These are phyloP conservation scores for Umimayanthus kanabou DNA, from an alignment of 92 coral and sea anemone genomes.

Conservation along the genomic window DNA sequence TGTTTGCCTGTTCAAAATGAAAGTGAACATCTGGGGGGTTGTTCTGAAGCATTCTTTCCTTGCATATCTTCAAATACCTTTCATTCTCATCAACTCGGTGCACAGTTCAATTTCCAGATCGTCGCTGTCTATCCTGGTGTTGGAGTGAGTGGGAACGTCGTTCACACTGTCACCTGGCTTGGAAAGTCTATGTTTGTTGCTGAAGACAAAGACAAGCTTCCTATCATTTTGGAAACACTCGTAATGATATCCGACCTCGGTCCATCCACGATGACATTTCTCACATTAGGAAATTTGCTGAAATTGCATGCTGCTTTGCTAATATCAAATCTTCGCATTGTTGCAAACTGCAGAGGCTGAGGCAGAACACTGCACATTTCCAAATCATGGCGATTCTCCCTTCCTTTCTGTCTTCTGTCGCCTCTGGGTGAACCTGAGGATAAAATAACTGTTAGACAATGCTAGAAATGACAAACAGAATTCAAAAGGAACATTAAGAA, in stretches of 20 bases:
- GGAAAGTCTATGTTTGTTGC: not conserved
- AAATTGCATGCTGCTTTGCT: slow-evolving; percentile 38
- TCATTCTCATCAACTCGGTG: slow-evolving; percentile 37
- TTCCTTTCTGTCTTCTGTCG: slow-evolving; percentile 32
- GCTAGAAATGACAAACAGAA: not conserved
- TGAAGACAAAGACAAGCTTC: not conserved
- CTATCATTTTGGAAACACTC: not conserved
- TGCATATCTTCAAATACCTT: slow-evolving; percentile 23
- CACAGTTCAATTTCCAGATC: slow-evolving; percentile 23
- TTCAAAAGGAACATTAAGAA: not conserved
- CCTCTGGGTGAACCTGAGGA: slow-evolving; percentile 37
- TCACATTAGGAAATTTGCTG: slow-evolving; percentile 18
- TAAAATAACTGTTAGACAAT: slow-evolving; percentile 14
- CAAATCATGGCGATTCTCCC: slow-evolving; percentile 36
- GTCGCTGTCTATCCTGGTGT: not conserved
- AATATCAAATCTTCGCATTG: slow-evolving; percentile 23
- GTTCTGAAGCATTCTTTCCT: not conserved
- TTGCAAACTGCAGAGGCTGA: not conserved
- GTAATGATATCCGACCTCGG: not conserved
- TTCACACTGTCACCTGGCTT: not conserved
- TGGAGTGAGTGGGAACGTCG: not conserved
- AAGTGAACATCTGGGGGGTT: slow-evolving; percentile 31
- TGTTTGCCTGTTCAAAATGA: slow-evolving; percentile 17
- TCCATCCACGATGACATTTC: slow-evolving; percentile 9
- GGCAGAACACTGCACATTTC: slow-evolving; percentile 1